phyloP scores from a whole-genome alignment of 1,140 invertebrate species.

The Cydia amplana region DNA sequence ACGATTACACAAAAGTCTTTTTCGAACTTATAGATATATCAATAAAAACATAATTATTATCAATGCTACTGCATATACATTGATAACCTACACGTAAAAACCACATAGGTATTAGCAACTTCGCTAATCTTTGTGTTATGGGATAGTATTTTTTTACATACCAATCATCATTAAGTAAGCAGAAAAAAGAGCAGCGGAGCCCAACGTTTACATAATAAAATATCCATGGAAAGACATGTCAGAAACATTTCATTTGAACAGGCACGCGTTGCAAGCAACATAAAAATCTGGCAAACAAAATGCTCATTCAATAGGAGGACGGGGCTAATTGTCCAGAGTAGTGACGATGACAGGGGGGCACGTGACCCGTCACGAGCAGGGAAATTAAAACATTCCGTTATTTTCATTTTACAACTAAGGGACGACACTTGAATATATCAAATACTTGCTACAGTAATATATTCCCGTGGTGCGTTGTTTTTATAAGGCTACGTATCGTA shows the following conservation, averaged over 20 bases:
- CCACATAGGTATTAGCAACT: no score
- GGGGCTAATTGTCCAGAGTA: slow-evolving; percentile 74
- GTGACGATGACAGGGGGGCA: slow-evolving; percentile 73
- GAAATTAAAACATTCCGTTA: slow-evolving; percentile 79
- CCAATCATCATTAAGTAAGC: no score
- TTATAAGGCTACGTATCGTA: neutral
- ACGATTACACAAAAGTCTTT: no score
- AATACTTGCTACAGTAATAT: slow-evolving; percentile 18
- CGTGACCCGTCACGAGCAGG: slow-evolving; percentile 78
- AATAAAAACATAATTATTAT: no score
- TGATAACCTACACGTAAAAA: no score
- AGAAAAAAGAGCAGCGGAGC: no score
- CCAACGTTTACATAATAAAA: neutral
- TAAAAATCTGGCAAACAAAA: slow-evolving; percentile 61
- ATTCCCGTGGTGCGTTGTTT: neutral
- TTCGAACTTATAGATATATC: no score
- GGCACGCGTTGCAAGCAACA: slow-evolving; percentile 45
- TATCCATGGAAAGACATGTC: slow-evolving; percentile 6
- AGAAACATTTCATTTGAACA: slow-evolving; percentile 22
- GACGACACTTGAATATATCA: slow-evolving; percentile 6
- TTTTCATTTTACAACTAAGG: slow-evolving; percentile 64
- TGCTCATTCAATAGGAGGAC: slow-evolving; percentile 76
- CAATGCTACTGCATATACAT: no score
- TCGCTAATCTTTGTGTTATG: no score
- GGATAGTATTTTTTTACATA: no score